Evolutionary conservation across 2,113 vertebrate species (phyloP).

Genomic region (Silurus meridionalis): DNA sequence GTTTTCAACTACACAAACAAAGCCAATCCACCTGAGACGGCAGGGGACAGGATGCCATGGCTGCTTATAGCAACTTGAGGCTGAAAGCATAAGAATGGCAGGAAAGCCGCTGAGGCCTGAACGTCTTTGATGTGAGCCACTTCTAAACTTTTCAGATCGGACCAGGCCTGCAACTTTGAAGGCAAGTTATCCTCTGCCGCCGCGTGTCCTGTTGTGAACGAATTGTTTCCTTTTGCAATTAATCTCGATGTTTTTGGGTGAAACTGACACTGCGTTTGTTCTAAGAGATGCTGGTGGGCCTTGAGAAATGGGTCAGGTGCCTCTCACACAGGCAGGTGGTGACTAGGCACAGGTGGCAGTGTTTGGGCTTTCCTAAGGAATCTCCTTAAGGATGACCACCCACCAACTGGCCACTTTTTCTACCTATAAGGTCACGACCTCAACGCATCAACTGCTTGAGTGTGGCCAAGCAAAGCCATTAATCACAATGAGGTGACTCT

Average conservation of each 20-base stretch:
- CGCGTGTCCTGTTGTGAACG: conserved; percentile 87
- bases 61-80: conserved; percentile 93
- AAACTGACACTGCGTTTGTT: conserved; percentile 83
- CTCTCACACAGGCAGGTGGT: neutral
- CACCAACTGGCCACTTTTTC: conserved; percentile 65
- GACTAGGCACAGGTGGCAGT: conserved; percentile 63
- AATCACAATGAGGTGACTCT: conserved; percentile 70
- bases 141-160: conserved; percentile 88
- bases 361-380: conserved; percentile 55
- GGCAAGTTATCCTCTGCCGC: conserved; percentile 89
- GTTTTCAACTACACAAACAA: conserved; percentile 85
- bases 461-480: conserved; percentile 61
- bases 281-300: conserved; percentile 55
- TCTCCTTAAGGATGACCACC: conserved; percentile 67
- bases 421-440: conserved; percentile 66
- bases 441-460: conserved; percentile 59
- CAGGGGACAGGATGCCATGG: conserved; percentile 91
- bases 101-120: conserved; percentile 76
- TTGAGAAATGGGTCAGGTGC: conserved; percentile 47
- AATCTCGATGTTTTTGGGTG: conserved; percentile 80
- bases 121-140: conserved; percentile 92
- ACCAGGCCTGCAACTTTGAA: conserved; percentile 91
- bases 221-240: conserved; percentile 96
- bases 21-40: conserved; percentile 92
- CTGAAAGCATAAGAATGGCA: conserved; percentile 92